phyloP scores from a whole-genome alignment of 2,113 vertebrate species.

The Crocuta crocuta region DNA sequence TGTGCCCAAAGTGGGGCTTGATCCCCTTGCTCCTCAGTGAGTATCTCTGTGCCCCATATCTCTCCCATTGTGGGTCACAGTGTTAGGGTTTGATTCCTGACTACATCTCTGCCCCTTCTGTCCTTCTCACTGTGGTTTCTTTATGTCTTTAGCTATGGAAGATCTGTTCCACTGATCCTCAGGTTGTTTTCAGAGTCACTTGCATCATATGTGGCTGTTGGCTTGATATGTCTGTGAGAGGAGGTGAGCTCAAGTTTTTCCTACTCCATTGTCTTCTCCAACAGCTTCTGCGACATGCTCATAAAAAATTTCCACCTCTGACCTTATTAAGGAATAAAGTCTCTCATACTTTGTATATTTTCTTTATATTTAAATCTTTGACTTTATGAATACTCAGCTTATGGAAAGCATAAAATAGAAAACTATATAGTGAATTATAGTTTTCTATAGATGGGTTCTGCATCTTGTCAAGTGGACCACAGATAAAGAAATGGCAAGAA shows the following conservation, averaged over 20 bases:
- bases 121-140: background rate
- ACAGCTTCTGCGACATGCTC: background rate
- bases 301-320: background rate
- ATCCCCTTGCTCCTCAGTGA: background rate
- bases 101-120: background rate
- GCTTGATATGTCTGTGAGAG: background rate
- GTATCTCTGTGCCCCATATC: background rate
- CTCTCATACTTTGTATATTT: background rate
- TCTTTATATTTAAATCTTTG: conserved; percentile 34
- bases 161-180: background rate
- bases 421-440: background rate
- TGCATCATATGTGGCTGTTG: background rate
- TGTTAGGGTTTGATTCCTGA: background rate
- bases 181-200: too few relatives aligned
- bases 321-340: background rate
- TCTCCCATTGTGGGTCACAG: background rate
- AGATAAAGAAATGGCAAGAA: background rate
- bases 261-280: background rate
- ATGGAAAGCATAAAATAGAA: background rate
- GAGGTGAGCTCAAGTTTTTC: background rate
- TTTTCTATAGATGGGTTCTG: background rate
- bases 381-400: background rate
- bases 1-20: background rate
- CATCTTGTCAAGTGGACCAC: background rate
- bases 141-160: background rate